phyloP scores from a whole-genome alignment of 2,888 invertebrate genomes.

The Dioctria linearis region DNA sequence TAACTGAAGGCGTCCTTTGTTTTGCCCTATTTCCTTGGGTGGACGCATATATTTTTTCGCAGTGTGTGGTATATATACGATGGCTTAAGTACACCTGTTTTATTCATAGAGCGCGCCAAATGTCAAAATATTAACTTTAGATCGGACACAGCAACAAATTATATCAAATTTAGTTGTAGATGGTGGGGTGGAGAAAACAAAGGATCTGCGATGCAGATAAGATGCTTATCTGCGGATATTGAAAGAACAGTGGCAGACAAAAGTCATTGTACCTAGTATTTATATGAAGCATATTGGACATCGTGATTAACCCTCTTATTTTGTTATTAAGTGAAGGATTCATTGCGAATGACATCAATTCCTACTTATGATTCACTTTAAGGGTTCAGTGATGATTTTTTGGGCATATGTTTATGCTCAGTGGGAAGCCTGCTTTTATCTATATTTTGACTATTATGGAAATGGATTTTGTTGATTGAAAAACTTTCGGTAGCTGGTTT shows the following conservation, averaged over 20 bases:
- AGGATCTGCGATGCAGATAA: slow-evolving; percentile 24
- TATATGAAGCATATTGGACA: slow-evolving; percentile 61
- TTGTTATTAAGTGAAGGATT: slow-evolving; percentile 59
- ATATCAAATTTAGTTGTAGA: background rate
- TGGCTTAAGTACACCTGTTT: slow-evolving; percentile 34
- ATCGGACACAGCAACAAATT: background rate
- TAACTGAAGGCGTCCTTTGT: slow-evolving; percentile 19
- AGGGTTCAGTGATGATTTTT: background rate
- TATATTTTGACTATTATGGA: too few relatives aligned
- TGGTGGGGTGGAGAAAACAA: background rate
- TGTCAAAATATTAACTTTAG: slow-evolving; percentile 44
- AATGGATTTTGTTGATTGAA: too few relatives aligned
- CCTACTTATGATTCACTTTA: slow-evolving; percentile 10
- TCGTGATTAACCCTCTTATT: slow-evolving; percentile 62
- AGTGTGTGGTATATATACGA: too few relatives aligned
- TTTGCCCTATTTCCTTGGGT: background rate
- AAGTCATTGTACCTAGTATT: background rate
- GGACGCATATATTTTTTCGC: background rate
- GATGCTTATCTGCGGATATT: slow-evolving; percentile 35
- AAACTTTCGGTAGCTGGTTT: too few relatives aligned
- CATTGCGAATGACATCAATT: background rate
- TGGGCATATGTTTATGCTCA: slow-evolving; percentile 9
- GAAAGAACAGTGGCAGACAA: background rate
- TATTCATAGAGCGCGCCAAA: slow-evolving; percentile 9
- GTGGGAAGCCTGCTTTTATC: too few relatives aligned